Evolutionary conservation across 2,113 vertebrate species (phyloP).

Genomic region (Lasiurus borealis): DNA sequence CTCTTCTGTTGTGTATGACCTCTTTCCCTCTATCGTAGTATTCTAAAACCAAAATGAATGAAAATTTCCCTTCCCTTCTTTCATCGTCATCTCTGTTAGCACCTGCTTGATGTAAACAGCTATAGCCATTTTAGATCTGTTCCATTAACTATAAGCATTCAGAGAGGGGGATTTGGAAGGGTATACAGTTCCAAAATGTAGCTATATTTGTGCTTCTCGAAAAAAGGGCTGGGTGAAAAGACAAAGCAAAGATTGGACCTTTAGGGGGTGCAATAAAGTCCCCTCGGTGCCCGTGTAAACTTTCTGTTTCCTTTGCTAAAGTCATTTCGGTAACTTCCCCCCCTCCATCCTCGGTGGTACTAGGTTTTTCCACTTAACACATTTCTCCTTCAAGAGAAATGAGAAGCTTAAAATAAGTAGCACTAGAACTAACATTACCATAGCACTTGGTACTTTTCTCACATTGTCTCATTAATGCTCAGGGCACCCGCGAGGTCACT

Average conservation of each 20-base stretch:
- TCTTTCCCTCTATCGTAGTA: background rate
- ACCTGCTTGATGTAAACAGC: background rate
- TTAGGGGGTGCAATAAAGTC: too few relatives aligned
- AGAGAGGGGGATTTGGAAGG: background rate
- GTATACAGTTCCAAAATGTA: background rate
- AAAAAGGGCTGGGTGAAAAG: background rate
- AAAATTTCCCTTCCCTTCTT: background rate
- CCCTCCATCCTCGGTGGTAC: background rate
- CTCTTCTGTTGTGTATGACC: background rate
- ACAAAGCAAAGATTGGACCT: background rate
- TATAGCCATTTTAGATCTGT: background rate
- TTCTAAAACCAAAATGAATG: background rate
- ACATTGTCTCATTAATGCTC: conserved; percentile 40
- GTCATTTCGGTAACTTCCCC: background rate
- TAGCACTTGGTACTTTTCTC: conserved; percentile 46
- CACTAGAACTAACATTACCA: background rate
- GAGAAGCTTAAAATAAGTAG: conserved; percentile 49
- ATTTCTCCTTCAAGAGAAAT: conserved; percentile 59
- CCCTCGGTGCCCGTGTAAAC: background rate
- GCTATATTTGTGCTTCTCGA: background rate
- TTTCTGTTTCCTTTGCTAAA: conserved; percentile 25
- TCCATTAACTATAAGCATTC: background rate
- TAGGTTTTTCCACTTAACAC: background rate
- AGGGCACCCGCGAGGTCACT: background rate
- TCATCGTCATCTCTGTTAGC: background rate